Evolutionary conservation across 2,888 invertebrate species (phyloP).

Genomic region (Drosophila bunnanda): DNA sequence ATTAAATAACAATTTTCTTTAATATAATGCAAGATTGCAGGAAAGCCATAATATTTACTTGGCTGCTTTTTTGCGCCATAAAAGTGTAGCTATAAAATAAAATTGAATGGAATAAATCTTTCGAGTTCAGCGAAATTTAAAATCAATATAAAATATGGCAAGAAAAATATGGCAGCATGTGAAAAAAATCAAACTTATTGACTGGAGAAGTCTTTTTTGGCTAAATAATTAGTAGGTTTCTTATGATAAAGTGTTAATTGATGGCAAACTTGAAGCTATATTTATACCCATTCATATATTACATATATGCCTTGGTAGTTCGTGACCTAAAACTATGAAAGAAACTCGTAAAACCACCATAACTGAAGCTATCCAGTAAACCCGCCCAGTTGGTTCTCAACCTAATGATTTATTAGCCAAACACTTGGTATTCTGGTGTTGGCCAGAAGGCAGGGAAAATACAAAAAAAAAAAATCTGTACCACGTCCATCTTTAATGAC

Average conservation of each 20-base stretch:
- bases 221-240: neutral
- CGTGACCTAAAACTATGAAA: slow-evolving; percentile 3
- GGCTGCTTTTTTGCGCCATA: slow-evolving; percentile 7
- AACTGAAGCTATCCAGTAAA: slow-evolving; percentile 18
- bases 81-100: slow-evolving; percentile 11
- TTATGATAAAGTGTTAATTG: neutral
- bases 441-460: slow-evolving; percentile 2
- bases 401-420: slow-evolving; percentile 36
- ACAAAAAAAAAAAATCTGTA: slow-evolving; percentile 34
- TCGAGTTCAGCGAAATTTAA: slow-evolving; percentile 5
- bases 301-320: neutral
- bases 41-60: slow-evolving; percentile 20
- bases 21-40: slow-evolving; percentile 1
- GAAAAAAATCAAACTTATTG: neutral
- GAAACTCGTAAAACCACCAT: slow-evolving; percentile 11
- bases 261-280: neutral
- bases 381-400: slow-evolving; percentile 11
- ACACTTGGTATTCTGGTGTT: slow-evolving; percentile 42
- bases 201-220: neutral
- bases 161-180: neutral
- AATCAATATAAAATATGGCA: neutral
- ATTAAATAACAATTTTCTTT: slow-evolving; percentile 13
- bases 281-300: slow-evolving; percentile 1
- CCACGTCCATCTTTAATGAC: slow-evolving; percentile 43
- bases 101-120: neutral